Base-by-base conservation (phyloP, 2,797 vertebrate genomes). In the Potorous gilbertii region DNA sequence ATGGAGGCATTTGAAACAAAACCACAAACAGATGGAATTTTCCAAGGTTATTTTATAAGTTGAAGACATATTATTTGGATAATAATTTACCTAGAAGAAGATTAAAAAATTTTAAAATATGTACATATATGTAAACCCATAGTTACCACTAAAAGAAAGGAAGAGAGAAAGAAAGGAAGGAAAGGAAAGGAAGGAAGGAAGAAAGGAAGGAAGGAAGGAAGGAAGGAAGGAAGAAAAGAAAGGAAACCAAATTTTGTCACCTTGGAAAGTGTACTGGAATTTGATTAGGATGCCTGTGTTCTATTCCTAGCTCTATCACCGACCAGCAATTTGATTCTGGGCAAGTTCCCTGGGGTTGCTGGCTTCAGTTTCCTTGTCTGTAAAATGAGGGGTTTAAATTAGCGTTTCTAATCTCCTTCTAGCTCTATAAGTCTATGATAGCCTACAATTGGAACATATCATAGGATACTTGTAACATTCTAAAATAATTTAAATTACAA, bases 401-500 rank as follows among this genome's bases (percentile, higher is more conserved):
- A 89, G 91, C 56, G 57, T 91, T 29, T 34, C 21, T 12, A 54
- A 31, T 12, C 29, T 87, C 1, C 16, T 29, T 93, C 90, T 94
- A 56, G 34, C 50, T 56, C 40, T 93, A 54, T 31, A 91, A 91
- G 24, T 91, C 21, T 92, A 89, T 89, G 13, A 46, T 46, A 87
- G 9, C 52, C 55, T 5, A 5, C 29, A 52, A 34, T 74, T 94
- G 74, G 10, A 90, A 54, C 56, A 94, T 34, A 91, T 28, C 57
- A 62, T 87, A 46, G 21, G 74, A 93, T 92, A 93, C 24, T 91
- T 94, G 59, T 31, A 90, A 34, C 62, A 92, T 95, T 90, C 92
- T 92, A 95, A 62, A 62, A 52, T 27, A 28, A 89, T 91, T 93
- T 91, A 81, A 52, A 55, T 92, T 95, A 95, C 40, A 94, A 92